These are phyloP conservation scores for Tupiocoris notatus DNA, from an alignment of 2,888 invertebrate species.

Conservation along the genomic window DNA sequence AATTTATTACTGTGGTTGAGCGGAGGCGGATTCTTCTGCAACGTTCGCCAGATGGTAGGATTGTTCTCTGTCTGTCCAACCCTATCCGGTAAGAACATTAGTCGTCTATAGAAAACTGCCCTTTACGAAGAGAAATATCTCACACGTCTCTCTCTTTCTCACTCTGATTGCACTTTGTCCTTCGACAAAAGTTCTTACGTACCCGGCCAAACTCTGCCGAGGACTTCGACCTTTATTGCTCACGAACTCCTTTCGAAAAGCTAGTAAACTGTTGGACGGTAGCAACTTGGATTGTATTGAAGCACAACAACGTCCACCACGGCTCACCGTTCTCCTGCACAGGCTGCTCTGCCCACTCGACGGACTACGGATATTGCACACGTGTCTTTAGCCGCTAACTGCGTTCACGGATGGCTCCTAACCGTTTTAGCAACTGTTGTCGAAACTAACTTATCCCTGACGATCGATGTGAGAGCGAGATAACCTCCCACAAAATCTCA, in stretches of 20 bases:
- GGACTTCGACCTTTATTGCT: not conserved
- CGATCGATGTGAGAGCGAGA: too few relatives aligned
- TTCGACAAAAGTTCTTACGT: not conserved
- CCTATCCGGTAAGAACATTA: too few relatives aligned
- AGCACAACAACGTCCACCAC: too few relatives aligned
- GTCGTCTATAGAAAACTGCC: not conserved
- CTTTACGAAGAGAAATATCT: not conserved
- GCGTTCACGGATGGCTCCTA: not conserved
- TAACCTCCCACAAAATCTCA: too few relatives aligned
- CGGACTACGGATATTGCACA: not conserved
- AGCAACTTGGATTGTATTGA: not conserved
- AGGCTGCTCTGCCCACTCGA: not conserved
- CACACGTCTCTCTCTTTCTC: not conserved
- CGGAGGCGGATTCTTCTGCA: too few relatives aligned
- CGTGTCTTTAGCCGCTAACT: not conserved
- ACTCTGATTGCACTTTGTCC: not conserved
- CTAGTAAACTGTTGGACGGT: not conserved
- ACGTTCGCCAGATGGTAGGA: too few relatives aligned
- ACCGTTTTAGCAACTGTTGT: not conserved
- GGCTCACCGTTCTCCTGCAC: too few relatives aligned
- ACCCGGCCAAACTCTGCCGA: too few relatives aligned
- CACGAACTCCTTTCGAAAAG: not conserved
- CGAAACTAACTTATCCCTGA: too few relatives aligned
- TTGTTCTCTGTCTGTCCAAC: too few relatives aligned
- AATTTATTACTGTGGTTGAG: too few relatives aligned